Percentiles rank a stretch among this genome's conserved stretches.
Conservation (phyloP, 53 echinoderm and acorn worm species). For the Holothuria leucospilota region DNA sequence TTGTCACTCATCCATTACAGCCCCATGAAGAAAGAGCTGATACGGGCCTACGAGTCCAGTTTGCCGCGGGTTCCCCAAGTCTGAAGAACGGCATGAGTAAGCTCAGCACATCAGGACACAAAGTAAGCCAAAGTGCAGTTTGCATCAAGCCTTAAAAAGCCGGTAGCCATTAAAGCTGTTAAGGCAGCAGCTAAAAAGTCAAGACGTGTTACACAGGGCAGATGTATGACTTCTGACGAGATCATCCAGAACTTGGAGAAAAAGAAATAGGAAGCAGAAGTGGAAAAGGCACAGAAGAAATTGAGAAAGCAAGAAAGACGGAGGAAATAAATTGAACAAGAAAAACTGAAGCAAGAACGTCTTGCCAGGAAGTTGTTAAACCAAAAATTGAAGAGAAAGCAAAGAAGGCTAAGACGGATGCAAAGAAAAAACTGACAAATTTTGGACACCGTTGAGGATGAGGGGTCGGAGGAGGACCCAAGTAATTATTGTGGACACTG, state of each 20-base stretch:
- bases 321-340: not conserved
- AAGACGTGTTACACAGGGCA: conserved; percentile 10
- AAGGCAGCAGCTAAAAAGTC: conserved; percentile 11
- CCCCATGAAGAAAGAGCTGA: too few relatives aligned
- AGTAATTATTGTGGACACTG: not conserved
- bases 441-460: not conserved
- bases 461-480: not conserved
- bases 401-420: too few relatives aligned
- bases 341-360: too few relatives aligned
- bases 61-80: too few relatives aligned
- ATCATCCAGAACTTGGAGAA: not conserved
- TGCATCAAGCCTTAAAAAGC: conserved; percentile 8
- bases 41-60: too few relatives aligned
- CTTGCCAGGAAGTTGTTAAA: too few relatives aligned
- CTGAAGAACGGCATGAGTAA: too few relatives aligned
- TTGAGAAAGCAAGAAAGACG: conserved; percentile 2
- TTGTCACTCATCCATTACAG: too few relatives aligned
- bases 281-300: not conserved
- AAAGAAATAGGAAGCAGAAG: not conserved
- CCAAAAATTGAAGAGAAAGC: too few relatives aligned
- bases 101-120: too few relatives aligned
- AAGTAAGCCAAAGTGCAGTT: too few relatives aligned
- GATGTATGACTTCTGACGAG: conserved; percentile 17
- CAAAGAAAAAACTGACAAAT: conserved; percentile 13
- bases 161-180: not conserved